Percentiles rank a stretch among this genome's conserved stretches.
These are phyloP conservation scores for Crocuta crocuta DNA, from an alignment of 2,113 vertebrate species.

Conservation along the genomic window DNA sequence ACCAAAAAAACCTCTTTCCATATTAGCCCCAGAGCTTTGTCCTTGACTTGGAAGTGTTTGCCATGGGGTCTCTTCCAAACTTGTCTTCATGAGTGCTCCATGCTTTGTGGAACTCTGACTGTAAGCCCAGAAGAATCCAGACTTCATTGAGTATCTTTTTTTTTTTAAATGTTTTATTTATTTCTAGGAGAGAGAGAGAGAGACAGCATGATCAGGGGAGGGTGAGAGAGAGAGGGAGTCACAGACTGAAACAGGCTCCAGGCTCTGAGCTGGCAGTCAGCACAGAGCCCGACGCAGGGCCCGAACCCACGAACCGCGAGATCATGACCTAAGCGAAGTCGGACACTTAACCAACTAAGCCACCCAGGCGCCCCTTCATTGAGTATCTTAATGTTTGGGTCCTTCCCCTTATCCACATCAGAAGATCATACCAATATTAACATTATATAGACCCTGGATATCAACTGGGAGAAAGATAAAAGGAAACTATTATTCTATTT, in stretches of 20 bases:
- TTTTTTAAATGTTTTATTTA: too few relatives aligned
- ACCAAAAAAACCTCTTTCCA: background rate
- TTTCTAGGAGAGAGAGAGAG: too few relatives aligned
- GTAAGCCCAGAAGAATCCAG: background rate
- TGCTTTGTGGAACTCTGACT: background rate
- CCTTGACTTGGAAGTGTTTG: background rate
- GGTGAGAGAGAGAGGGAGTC: too few relatives aligned
- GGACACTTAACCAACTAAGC: too few relatives aligned
- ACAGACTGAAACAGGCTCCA: too few relatives aligned
- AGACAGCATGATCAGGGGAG: too few relatives aligned
- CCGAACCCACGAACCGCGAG: too few relatives aligned
- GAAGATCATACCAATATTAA: background rate
- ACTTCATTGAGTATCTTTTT: background rate
- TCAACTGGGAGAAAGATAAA: background rate
- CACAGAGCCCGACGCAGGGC: too few relatives aligned
- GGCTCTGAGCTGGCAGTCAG: too few relatives aligned
- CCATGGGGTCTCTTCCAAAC: background rate
- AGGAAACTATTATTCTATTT: background rate
- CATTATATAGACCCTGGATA: background rate
- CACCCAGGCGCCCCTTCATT: background rate
- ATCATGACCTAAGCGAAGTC: too few relatives aligned
- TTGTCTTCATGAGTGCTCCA: background rate
- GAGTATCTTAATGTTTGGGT: background rate
- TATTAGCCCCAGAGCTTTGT: background rate
- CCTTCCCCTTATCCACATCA: background rate